These are phyloP conservation scores for Dromaius novaehollandiae DNA, from an alignment of 2,113 vertebrate species.

Conservation along the genomic window DNA sequence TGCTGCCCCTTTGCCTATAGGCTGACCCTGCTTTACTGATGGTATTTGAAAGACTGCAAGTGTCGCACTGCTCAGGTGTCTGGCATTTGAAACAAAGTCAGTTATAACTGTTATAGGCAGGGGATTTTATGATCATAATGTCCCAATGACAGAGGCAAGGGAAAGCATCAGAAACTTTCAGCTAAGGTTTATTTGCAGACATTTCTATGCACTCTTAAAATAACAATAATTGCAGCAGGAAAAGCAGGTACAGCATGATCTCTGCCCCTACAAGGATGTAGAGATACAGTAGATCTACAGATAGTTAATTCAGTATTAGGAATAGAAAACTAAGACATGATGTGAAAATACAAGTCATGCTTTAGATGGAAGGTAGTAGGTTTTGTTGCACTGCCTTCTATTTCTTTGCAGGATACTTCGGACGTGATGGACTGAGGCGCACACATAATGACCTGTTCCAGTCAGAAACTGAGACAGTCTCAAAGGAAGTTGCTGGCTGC, in stretches of 20 bases:
- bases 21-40: neutral
- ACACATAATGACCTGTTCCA: slow-evolving; percentile 49
- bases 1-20: slow-evolving; percentile 45
- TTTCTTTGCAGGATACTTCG: slow-evolving; percentile 49
- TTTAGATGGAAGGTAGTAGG: slow-evolving; percentile 27
- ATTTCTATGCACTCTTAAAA: slow-evolving; percentile 6
- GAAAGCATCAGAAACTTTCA: slow-evolving; percentile 2
- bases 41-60: slow-evolving; percentile 12
- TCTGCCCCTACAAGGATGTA: neutral
- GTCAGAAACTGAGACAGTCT: slow-evolving; percentile 41
- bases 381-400: slow-evolving; percentile 27
- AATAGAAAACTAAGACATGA: neutral
- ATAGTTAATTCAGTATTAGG: neutral
- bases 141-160: neutral
- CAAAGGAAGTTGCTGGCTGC: neutral
- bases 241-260: slow-evolving; percentile 10
- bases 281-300: neutral
- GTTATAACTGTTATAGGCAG: neutral
- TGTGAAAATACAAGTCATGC: slow-evolving; percentile 25
- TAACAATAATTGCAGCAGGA: slow-evolving; percentile 12
- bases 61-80: slow-evolving; percentile 18
- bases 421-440: slow-evolving; percentile 45
- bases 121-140: neutral
- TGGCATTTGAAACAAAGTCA: slow-evolving; percentile 40
- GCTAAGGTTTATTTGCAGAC: slow-evolving; percentile 18